phyloP scores from a whole-genome alignment of 1,140 invertebrate species.

The Euborellia annulipes region DNA sequence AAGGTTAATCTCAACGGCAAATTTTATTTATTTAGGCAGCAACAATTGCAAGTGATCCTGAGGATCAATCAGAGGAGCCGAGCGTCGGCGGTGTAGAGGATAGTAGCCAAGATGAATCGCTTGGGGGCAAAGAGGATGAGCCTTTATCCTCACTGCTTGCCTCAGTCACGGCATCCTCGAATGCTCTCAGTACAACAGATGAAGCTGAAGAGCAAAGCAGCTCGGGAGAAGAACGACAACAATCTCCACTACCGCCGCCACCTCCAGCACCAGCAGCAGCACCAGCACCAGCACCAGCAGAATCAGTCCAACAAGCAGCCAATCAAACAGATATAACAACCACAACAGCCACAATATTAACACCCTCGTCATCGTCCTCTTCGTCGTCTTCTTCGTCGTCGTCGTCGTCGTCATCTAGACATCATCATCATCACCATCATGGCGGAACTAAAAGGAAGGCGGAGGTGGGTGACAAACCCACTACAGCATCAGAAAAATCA shows the following conservation, averaged over 20 bases:
- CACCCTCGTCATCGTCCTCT: neutral
- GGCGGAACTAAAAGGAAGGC: slow-evolving; percentile 63
- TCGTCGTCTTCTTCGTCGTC: neutral
- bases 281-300: neutral
- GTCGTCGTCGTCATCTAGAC: neutral
- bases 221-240: too few species aligned
- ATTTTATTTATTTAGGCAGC: too few species aligned
- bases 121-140: neutral
- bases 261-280: slow-evolving; percentile 1
- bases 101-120: slow-evolving; percentile 10
- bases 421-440: too few species aligned
- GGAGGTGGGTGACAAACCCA: slow-evolving; percentile 34
- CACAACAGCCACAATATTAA: too few species aligned
- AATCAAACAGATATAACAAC: neutral
- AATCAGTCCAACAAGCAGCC: neutral
- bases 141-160: neutral
- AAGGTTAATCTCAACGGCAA: too few species aligned
- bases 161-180: too few species aligned
- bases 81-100: slow-evolving; percentile 11
- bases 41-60: slow-evolving; percentile 9
- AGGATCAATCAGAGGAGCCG: slow-evolving; percentile 11
- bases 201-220: too few species aligned
- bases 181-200: too few species aligned
- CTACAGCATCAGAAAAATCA: neutral
- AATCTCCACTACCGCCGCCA: neutral